These are phyloP conservation scores for Aphidius ervi DNA, from an alignment of 1,140 invertebrate species.

Conservation along the genomic window DNA sequence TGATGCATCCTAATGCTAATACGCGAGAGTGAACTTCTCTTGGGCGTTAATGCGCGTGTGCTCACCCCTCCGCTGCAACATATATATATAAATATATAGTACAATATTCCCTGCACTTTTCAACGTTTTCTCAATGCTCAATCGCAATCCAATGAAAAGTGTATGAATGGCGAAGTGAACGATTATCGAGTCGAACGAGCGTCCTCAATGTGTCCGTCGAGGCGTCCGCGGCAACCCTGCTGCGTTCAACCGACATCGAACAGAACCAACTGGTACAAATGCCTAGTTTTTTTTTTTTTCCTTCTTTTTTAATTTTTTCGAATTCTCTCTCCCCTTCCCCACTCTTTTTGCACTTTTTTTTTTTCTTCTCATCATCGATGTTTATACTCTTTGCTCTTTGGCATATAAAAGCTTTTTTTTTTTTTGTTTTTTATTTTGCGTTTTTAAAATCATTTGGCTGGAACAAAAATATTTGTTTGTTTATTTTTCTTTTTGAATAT, in stretches of 20 bases:
- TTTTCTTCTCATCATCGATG: not conserved
- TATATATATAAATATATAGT: no score
- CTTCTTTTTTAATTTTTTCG: conserved; percentile 14
- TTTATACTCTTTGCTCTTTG: not conserved
- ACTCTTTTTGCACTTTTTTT: not conserved
- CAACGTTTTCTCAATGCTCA: conserved; percentile 49
- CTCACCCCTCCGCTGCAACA: no score
- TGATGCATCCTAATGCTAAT: conserved; percentile 55
- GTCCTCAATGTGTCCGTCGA: conserved; percentile 54
- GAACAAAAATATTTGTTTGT: no score
- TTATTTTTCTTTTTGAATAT: no score
- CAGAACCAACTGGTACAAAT: conserved; percentile 46
- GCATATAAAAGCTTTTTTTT: no score
- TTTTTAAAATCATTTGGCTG: no score
- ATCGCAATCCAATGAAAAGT: conserved; percentile 56
- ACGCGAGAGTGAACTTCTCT: conserved; percentile 27
- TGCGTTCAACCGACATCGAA: conserved; percentile 48
- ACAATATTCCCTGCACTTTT: conserved; percentile 15
- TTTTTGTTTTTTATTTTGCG: no score
- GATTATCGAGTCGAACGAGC: conserved; percentile 55
- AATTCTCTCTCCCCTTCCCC: conserved; percentile 16
- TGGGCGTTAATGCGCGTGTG: conserved; percentile 9
- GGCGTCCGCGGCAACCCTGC: conserved; percentile 52
- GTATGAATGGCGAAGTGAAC: conserved; percentile 48
- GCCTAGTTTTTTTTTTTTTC: conserved; percentile 22